phyloP scores from a whole-genome alignment of 2,888 invertebrate genomes.

The Philereme transversata region DNA sequence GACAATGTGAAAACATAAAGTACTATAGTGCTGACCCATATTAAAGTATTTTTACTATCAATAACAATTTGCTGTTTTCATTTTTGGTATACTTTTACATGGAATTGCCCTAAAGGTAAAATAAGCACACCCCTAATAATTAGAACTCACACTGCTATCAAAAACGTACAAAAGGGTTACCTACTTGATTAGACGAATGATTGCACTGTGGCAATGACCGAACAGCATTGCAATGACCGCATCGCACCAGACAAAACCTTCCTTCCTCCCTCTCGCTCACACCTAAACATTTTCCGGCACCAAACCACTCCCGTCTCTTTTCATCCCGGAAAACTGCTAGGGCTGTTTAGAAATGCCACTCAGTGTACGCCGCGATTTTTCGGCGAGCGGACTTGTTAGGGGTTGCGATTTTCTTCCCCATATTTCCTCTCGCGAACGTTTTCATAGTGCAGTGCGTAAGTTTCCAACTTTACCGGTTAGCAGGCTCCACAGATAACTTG shows the following conservation, averaged over 20 bases:
- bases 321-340: conserved; percentile 70
- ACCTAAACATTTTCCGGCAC: conserved; percentile 49
- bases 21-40: too few species aligned
- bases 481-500: conserved; percentile 12
- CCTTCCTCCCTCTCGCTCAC: conserved; percentile 55
- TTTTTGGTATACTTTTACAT: too few species aligned
- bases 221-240: conserved; percentile 77
- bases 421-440: conserved; percentile 47
- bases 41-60: too few species aligned
- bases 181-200: conserved; percentile 55
- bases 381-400: conserved; percentile 52
- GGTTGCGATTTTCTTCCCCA: conserved; percentile 43
- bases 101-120: too few species aligned
- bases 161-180: conserved; percentile 42
- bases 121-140: conserved; percentile 27
- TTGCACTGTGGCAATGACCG: conserved; percentile 78
- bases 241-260: conserved; percentile 72
- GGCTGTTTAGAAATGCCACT: conserved; percentile 62
- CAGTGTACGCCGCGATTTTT: conserved; percentile 70
- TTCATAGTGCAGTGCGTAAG: conserved; percentile 49
- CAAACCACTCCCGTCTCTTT: conserved; percentile 50
- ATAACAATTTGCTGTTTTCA: too few species aligned
- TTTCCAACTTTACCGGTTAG: conserved; percentile 42
- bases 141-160: conserved; percentile 27
- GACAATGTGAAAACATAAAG: too few species aligned